A percentile compares a stretch with the other conserved stretches of the same genome.
Evolutionary conservation across 2,113 vertebrate genomes (phyloP).

Genomic region (Mystacornis crossleyi): DNA sequence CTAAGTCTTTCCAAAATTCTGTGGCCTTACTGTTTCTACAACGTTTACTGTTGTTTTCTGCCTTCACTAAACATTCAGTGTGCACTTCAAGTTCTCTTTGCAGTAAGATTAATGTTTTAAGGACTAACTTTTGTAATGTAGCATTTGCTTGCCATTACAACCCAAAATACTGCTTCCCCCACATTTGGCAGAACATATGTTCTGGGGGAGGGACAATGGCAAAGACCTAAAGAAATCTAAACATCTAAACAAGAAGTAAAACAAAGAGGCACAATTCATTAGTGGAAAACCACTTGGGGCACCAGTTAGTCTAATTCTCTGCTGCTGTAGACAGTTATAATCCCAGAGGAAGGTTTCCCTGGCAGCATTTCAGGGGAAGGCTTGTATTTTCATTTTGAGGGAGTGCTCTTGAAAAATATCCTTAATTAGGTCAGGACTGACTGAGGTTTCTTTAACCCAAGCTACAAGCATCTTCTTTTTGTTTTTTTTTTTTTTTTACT

Average conservation of each 20-base stretch:
- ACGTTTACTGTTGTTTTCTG: background rate
- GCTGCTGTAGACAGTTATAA: background rate
- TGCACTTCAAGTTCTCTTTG: background rate
- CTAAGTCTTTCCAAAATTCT: slow-evolving; percentile 1
- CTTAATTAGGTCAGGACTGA: background rate
- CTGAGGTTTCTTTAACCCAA: background rate
- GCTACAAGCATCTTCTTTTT: background rate
- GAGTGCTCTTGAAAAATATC: background rate
- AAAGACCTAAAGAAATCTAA: background rate
- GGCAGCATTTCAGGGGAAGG: background rate
- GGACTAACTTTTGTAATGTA: background rate
- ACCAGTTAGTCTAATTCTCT: background rate
- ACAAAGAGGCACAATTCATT: background rate
- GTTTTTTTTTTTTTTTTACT: background rate
- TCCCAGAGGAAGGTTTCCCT: background rate
- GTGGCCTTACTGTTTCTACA: background rate
- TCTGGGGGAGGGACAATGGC: background rate
- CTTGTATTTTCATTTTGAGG: background rate
- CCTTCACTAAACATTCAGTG: background rate
- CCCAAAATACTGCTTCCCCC: background rate
- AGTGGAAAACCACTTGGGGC: background rate
- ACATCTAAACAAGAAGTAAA: background rate
- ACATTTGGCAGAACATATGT: background rate
- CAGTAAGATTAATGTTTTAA: background rate
- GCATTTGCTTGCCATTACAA: background rate